Percentiles rank a stretch among this genome's conserved stretches.
Evolutionary conservation across 2,888 invertebrate genomes (phyloP).

Genomic region (Prenolepis imparis): DNA sequence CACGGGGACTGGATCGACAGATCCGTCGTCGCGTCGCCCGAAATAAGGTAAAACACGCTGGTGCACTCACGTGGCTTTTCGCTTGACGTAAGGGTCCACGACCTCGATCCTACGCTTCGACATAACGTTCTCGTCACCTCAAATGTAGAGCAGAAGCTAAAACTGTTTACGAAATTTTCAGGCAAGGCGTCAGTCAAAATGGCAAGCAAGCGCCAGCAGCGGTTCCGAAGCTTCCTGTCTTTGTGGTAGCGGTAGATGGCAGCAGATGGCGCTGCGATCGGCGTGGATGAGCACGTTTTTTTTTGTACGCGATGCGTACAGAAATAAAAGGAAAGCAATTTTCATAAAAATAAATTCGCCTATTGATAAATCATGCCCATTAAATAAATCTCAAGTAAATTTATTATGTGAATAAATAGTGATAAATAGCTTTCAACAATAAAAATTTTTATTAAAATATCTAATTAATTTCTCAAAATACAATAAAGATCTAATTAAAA

Average conservation of each 20-base stretch:
- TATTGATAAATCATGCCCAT: neutral
- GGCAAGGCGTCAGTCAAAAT: conserved; percentile 84
- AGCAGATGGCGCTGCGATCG: conserved; percentile 62
- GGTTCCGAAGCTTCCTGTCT: conserved; percentile 62
- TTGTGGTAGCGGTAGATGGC: conserved; percentile 45
- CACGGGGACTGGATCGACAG: neutral
- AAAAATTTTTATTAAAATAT: neutral
- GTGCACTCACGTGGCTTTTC: conserved; percentile 89
- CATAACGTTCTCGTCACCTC: conserved; percentile 87
- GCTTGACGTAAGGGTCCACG: conserved; percentile 93
- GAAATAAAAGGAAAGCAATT: neutral
- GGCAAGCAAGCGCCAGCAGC: conserved; percentile 79
- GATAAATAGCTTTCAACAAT: neutral
- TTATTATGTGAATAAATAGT: neutral
- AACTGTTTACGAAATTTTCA: conserved; percentile 76
- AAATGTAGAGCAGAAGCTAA: conserved; percentile 63
- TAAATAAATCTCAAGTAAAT: neutral
- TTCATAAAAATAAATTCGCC: too few relatives aligned
- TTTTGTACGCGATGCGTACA: neutral
- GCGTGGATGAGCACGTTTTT: neutral
- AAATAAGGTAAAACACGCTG: conserved; percentile 14
- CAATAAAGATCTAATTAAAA: neutral
- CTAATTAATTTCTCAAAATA: too few relatives aligned
- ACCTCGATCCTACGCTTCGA: conserved; percentile 95
- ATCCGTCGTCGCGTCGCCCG: neutral